Evolutionary conservation across 2,888 invertebrate species (phyloP).

Genomic region (Penaeus monodon): DNA sequence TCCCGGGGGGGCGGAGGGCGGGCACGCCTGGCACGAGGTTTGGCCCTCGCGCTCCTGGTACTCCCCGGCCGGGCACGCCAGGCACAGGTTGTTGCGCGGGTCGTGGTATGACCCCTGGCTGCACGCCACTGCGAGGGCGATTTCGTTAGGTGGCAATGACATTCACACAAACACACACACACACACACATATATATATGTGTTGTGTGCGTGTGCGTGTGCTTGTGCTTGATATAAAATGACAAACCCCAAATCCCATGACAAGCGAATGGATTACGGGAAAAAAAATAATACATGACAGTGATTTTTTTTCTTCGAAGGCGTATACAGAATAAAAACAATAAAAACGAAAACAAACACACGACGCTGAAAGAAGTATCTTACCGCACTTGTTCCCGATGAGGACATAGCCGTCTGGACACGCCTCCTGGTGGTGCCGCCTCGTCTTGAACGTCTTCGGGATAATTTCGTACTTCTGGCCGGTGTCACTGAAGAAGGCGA

Average conservation of each 20-base stretch:
- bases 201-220: neutral
- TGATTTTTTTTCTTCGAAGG: too few species aligned
- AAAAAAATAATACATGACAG: too few species aligned
- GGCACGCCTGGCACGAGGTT: conserved; percentile 68
- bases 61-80: conserved; percentile 68
- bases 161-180: neutral
- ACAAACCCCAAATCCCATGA: too few species aligned
- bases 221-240: neutral
- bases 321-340: too few species aligned
- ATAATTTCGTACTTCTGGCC: conserved; percentile 26
- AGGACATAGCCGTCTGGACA: conserved; percentile 41
- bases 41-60: conserved; percentile 69
- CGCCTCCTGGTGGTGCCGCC: conserved; percentile 17
- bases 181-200: too few species aligned
- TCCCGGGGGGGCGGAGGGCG: conserved; percentile 61
- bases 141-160: too few species aligned
- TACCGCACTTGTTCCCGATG: conserved; percentile 38
- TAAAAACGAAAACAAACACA: too few species aligned
- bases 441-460: conserved; percentile 24
- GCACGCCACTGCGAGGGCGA: conserved; percentile 68
- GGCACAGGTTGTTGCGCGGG: conserved; percentile 66
- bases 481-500: neutral
- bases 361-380: neutral
- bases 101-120: conserved; percentile 69
- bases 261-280: too few species aligned